A percentile compares a stretch with the other conserved stretches of the same genome.
phyloP scores from a whole-genome alignment of 2,888 invertebrate species.

The Melanotus villosus region DNA sequence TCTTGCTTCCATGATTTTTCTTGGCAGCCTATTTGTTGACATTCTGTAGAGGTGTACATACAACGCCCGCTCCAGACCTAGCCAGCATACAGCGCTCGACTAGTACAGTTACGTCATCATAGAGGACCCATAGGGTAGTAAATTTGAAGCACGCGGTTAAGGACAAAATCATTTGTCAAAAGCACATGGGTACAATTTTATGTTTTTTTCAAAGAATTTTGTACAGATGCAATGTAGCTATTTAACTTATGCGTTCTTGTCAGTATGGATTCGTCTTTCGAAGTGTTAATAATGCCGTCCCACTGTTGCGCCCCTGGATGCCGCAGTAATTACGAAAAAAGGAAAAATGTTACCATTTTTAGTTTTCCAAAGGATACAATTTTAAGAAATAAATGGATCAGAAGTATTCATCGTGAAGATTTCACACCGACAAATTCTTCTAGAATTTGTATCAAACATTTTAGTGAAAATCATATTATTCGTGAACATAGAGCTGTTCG shows the following conservation, averaged over 20 bases:
- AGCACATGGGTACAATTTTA: too few relatives aligned
- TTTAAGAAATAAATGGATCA: background rate
- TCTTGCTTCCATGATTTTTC: conserved; percentile 1
- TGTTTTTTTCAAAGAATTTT: too few relatives aligned
- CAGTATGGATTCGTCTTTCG: too few relatives aligned
- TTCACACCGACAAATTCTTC: background rate
- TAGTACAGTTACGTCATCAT: too few relatives aligned
- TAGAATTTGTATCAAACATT: background rate
- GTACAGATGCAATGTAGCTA: too few relatives aligned
- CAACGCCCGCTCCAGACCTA: background rate
- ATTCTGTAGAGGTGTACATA: conserved; percentile 3
- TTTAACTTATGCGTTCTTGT: too few relatives aligned
- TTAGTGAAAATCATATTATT: background rate
- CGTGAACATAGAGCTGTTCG: background rate
- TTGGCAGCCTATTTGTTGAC: background rate
- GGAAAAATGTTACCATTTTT: background rate
- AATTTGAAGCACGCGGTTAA: too few relatives aligned
- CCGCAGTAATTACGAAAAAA: background rate
- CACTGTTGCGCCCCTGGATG: background rate
- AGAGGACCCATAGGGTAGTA: too few relatives aligned
- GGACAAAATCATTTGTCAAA: too few relatives aligned
- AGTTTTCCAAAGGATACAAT: background rate
- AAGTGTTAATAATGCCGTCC: background rate
- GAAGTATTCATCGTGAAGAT: background rate
- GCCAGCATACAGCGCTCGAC: too few relatives aligned